A percentile compares a stretch with the other conserved stretches of the same genome.
Evolutionary conservation across 2,113 vertebrate species (phyloP).

Genomic region (Ardeotis arabs): DNA sequence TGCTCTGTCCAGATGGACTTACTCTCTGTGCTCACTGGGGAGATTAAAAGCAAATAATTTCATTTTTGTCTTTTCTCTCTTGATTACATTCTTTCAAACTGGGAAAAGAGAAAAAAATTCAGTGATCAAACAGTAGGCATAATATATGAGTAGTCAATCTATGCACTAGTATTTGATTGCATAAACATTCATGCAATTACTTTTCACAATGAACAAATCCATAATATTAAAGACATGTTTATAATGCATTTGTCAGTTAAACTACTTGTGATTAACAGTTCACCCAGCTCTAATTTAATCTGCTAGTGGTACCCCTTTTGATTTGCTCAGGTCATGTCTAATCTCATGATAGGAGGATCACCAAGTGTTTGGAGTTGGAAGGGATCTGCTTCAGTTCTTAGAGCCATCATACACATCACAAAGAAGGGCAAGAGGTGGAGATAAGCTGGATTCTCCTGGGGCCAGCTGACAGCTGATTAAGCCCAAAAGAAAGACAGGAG

Average conservation of each 20-base stretch:
- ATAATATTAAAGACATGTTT: neutral
- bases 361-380: neutral
- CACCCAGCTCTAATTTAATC: neutral
- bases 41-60: neutral
- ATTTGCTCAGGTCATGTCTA: neutral
- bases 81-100: neutral
- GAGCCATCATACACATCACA: neutral
- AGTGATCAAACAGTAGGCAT: neutral
- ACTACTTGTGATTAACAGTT: neutral
- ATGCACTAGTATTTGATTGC: neutral
- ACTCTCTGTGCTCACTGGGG: neutral
- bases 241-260: neutral
- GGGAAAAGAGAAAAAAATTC: neutral
- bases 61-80: neutral
- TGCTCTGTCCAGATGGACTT: neutral
- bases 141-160: neutral
- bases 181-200: neutral
- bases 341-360: neutral
- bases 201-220: slow-evolving; percentile 1
- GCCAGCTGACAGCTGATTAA: slow-evolving; percentile 6
- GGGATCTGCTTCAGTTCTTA: neutral
- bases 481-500: neutral
- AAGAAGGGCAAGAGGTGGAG: neutral
- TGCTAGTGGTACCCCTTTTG: neutral
- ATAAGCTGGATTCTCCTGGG: neutral